phyloP scores from a whole-genome alignment of 2,888 invertebrate species.

The Trachelus troglodyta region DNA sequence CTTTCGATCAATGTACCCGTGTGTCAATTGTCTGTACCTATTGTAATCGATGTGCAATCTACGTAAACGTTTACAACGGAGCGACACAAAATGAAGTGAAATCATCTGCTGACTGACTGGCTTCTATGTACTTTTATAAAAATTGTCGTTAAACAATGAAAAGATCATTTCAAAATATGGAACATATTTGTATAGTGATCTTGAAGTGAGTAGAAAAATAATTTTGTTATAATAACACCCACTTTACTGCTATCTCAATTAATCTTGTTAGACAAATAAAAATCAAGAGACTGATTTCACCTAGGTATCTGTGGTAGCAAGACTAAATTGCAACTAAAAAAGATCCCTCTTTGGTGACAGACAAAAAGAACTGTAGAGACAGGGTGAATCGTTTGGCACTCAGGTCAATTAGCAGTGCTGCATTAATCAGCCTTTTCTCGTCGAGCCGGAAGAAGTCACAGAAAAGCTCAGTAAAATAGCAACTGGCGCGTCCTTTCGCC shows the following conservation, averaged over 20 bases:
- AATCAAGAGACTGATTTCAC: neutral
- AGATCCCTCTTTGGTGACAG: neutral
- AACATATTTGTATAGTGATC: conserved; percentile 31
- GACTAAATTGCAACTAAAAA: neutral
- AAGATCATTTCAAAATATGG: conserved; percentile 33
- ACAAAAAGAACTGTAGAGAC: neutral
- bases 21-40: neutral
- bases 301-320: neutral
- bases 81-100: neutral
- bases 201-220: conserved; percentile 24
- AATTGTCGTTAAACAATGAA: conserved; percentile 40
- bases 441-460: conserved; percentile 26
- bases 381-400: neutral
- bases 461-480: conserved; percentile 24
- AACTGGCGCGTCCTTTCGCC: conserved; percentile 37
- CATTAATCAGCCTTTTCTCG: neutral
- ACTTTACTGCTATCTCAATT: neutral
- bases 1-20: conserved; percentile 22
- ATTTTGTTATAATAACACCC: neutral
- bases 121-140: conserved; percentile 52
- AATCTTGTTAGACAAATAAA: neutral
- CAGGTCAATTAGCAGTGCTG: neutral
- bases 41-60: neutral
- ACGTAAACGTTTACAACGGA: neutral
- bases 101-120: conserved; percentile 35